Conservation (phyloP, 2,888 invertebrate species). For the Ferrisia virgata region DNA sequence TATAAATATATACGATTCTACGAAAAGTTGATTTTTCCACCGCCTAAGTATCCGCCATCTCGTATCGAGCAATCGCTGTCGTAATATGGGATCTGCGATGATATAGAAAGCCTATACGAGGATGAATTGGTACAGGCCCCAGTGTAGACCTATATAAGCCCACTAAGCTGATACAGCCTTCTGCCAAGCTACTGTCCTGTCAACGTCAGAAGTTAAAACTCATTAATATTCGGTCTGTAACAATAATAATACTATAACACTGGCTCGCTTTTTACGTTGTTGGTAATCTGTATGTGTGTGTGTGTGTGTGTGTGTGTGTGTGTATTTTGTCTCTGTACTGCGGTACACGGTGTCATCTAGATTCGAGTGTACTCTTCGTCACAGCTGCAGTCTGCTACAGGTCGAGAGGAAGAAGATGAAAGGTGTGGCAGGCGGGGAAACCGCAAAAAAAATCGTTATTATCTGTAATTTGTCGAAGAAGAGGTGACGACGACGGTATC, state of each 20-base stretch:
- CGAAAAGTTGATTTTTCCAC: not conserved
- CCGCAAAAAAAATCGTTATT: not conserved
- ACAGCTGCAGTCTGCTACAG: no score
- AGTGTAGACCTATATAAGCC: no score
- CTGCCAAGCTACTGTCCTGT: not conserved
- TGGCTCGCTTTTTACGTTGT: not conserved
- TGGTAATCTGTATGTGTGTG: no score
- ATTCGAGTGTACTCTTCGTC: not conserved
- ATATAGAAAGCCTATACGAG: no score
- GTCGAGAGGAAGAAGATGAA: not conserved
- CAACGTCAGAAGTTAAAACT: conserved; percentile 3
- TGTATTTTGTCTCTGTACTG: not conserved
- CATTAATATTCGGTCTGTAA: conserved; percentile 1
- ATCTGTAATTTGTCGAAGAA: not conserved
- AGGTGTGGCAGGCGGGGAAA: not conserved
- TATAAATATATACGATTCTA: not conserved
- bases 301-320: no score
- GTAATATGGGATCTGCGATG: not conserved
- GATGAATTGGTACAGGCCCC: no score
- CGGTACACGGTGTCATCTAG: not conserved
- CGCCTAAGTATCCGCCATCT: no score
- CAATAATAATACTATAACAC: not conserved
- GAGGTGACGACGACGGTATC: not conserved
- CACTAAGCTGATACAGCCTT: not conserved
- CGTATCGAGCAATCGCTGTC: not conserved